These are phyloP conservation scores for Lacerta viridis DNA, from an alignment of 2,797 vertebrate species.

Conservation along the genomic window DNA sequence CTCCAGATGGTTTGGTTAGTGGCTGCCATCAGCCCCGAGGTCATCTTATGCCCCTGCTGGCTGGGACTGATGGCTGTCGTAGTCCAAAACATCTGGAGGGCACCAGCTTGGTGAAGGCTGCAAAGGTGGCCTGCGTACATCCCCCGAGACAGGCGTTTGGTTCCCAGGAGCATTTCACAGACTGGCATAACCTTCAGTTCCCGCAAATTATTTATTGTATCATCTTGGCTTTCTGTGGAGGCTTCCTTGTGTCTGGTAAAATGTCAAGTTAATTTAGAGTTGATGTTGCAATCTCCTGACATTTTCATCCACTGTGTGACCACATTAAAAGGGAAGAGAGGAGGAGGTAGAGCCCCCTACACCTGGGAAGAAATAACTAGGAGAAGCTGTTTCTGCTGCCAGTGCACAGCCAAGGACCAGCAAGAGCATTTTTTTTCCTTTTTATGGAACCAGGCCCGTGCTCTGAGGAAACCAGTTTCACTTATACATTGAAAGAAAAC, in stretches of 20 bases:
- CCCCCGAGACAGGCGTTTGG: fast-evolving
- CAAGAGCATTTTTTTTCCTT: fast-evolving
- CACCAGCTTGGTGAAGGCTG: not conserved
- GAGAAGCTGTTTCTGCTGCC: not conserved
- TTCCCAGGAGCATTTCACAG: fast-evolving
- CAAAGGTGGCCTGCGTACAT: too few species aligned
- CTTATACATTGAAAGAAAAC: too few species aligned
- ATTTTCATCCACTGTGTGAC: slow-evolving; percentile 67
- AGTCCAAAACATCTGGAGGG: not conserved
- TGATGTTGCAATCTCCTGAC: slow-evolving; percentile 53
- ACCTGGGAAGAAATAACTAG: not conserved
- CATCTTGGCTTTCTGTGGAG: slow-evolving; percentile 32
- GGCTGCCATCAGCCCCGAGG: not conserved
- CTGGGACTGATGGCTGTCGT: too few species aligned
- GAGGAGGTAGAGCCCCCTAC: slow-evolving; percentile 3
- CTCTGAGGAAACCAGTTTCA: not conserved
- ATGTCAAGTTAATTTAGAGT: slow-evolving; percentile 75
- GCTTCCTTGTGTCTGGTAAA: slow-evolving; percentile 54
- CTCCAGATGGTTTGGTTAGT: not conserved
- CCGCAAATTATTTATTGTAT: slow-evolving; percentile 59
- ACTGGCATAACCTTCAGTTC: slow-evolving; percentile 3
- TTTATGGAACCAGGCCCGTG: not conserved
- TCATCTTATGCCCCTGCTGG: too few species aligned
- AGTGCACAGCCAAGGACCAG: fast-evolving
- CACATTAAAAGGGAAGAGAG: slow-evolving; percentile 46